phyloP scores from a whole-genome alignment of 1,140 invertebrate species.

The Eulimnadia texana region DNA sequence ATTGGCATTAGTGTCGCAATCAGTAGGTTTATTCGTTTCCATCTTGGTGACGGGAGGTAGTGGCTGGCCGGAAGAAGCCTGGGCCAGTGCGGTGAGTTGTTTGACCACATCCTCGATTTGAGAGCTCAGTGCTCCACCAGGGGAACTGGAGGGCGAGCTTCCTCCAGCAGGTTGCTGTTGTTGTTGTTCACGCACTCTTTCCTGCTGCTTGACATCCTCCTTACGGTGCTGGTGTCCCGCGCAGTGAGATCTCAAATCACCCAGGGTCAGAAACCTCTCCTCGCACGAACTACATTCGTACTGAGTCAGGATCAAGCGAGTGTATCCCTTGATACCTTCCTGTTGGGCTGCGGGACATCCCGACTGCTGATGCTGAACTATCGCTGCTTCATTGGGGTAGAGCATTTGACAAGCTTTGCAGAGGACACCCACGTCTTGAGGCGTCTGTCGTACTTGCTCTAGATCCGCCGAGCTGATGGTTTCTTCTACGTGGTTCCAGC shows the following conservation, averaged over 20 bases:
- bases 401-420: slow-evolving; percentile 73
- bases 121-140: slow-evolving; percentile 38
- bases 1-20: slow-evolving; percentile 24
- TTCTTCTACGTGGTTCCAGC: slow-evolving; percentile 24
- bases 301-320: slow-evolving; percentile 42
- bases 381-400: slow-evolving; percentile 53
- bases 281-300: slow-evolving; percentile 23
- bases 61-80: slow-evolving; percentile 39
- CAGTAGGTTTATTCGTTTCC: neutral
- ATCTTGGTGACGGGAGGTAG: slow-evolving; percentile 22
- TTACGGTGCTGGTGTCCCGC: slow-evolving; percentile 29
- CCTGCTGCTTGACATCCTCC: neutral
- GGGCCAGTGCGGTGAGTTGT: slow-evolving; percentile 59
- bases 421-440: slow-evolving; percentile 62
- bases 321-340: slow-evolving; percentile 29
- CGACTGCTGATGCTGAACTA: slow-evolving; percentile 53
- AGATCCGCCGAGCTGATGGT: slow-evolving; percentile 25
- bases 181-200: neutral
- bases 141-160: slow-evolving; percentile 26
- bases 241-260: slow-evolving; percentile 49
- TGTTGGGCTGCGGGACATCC: slow-evolving; percentile 33
- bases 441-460: slow-evolving; percentile 26
- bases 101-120: slow-evolving; percentile 71
- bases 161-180: neutral
- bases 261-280: slow-evolving; percentile 31